Base-by-base conservation (phyloP, 2,113 vertebrate genomes). In the Poicephalus meyeri region DNA sequence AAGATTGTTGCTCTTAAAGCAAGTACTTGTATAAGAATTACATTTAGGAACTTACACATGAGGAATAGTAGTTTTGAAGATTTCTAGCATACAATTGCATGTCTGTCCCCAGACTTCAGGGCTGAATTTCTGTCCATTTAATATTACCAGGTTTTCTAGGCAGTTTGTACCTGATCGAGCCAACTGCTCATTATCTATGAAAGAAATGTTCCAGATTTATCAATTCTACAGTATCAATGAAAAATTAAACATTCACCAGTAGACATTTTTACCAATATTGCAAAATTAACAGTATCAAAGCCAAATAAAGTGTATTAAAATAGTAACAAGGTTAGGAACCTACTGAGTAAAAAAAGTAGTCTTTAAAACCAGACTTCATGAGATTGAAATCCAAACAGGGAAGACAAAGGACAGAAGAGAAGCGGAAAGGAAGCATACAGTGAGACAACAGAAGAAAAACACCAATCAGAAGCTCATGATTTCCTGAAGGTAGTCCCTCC, bases 101-200 rank as follows among this genome's bases (percentile, higher is more conserved):
- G 99, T 99, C 97, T 99, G 96, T 78, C 98, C 98, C 99, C 99
- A 99, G 50, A 99, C 99, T n/a, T 98, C 98, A 3, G 98, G 98
- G 83, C 98, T 99, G 98, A 99, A 99, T 97, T 99, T 99, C 97
- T 99, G 98, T 71, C 99, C 99, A 0, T 99, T 99, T 91, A 99
- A 98, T 96, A 99, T 99, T 69, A 99, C 99, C 94, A 99, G 98
- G 96, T 99, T 99, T 98, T 99, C 99, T 92, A 99, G 97, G 92
- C 99, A 99, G 96, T 99, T 99, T 9, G 99, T 99, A 61, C 99
- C 99, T 3, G 99, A 99, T n/a, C 99, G 98, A 39, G 99, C 99
- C 97, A 99, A 96, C 96, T 99, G 99, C 90, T 99, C 99, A 46
- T 99, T 99, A 97, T 99, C 99, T 99, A 97, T 37, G 90, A 91